Percentiles rank a stretch among this genome's conserved stretches.
These are phyloP conservation scores for Wasmannia auropunctata DNA, from an alignment of 1,140 invertebrate genomes.

Conservation along the genomic window DNA sequence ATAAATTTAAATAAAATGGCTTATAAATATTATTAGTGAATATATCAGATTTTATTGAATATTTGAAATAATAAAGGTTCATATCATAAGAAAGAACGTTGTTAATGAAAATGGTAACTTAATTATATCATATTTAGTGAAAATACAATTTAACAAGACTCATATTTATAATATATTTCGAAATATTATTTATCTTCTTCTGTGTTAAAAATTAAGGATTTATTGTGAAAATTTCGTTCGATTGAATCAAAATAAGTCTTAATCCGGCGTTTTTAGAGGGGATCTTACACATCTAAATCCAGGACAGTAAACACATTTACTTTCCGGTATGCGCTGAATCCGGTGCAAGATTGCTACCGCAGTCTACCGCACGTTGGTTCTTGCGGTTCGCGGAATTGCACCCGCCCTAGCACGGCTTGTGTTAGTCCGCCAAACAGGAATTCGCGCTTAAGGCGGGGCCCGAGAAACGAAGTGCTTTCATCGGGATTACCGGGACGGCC, in stretches of 20 bases:
- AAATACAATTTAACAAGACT: neutral
- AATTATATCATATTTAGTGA: neutral
- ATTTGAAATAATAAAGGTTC: neutral
- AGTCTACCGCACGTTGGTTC: constrained; percentile 68
- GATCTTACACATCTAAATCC: neutral
- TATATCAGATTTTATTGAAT: neutral
- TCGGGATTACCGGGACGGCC: constrained; percentile 52
- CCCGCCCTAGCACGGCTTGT: constrained; percentile 44
- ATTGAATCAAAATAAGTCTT: neutral
- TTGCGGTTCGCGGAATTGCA: constrained; percentile 73
- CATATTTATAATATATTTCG: neutral
- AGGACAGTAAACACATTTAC: neutral
- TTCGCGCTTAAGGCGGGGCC: constrained; percentile 69
- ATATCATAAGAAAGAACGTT: neutral
- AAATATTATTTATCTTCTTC: neutral
- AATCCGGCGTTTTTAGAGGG: neutral
- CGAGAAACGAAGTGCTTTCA: constrained; percentile 40
- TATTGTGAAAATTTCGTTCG: neutral
- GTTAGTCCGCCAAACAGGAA: constrained; percentile 72
- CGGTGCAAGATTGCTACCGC: constrained; percentile 36
- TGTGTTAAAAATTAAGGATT: neutral
- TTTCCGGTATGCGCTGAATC: constrained; percentile 47
- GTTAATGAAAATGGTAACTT: neutral
- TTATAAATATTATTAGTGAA: too few relatives aligned
- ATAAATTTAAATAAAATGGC: constrained; percentile 2